Conservation (phyloP, 2,888 invertebrate species). For the Tinea pellionella region DNA sequence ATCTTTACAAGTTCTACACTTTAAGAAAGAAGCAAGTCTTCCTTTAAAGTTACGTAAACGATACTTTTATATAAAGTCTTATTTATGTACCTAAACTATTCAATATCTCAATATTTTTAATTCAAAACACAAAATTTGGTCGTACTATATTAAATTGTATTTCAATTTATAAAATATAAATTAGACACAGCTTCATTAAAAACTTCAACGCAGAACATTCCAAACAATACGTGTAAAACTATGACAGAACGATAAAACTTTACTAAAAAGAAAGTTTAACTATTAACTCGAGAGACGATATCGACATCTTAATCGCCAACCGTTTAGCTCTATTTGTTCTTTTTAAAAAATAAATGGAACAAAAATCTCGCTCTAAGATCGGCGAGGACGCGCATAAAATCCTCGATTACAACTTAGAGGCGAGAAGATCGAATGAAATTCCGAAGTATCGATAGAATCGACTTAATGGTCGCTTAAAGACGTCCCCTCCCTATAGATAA, state of each 20-base stretch:
- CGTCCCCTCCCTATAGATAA: background rate
- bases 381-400: conserved; percentile 13
- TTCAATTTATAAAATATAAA: no score
- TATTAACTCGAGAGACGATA: conserved; percentile 2
- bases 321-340: conserved; percentile 4
- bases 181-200: background rate
- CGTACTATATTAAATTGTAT: no score
- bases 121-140: no score
- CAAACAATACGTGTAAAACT: background rate
- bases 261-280: background rate
- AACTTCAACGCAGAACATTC: background rate
- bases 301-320: conserved; percentile 13
- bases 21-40: no score
- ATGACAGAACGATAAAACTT: conserved; percentile 8
- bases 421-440: conserved; percentile 13
- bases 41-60: no score
- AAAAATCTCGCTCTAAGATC: background rate
- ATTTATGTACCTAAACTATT: no score
- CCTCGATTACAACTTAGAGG: conserved; percentile 13
- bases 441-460: conserved; percentile 13
- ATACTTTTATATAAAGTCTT: no score
- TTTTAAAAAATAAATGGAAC: conserved; percentile 2
- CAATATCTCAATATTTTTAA: no score
- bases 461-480: conserved; percentile 11
- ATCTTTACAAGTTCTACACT: no score